Base-by-base conservation (phyloP, 2,113 vertebrate genomes). In the Clarias batrachus region DNA sequence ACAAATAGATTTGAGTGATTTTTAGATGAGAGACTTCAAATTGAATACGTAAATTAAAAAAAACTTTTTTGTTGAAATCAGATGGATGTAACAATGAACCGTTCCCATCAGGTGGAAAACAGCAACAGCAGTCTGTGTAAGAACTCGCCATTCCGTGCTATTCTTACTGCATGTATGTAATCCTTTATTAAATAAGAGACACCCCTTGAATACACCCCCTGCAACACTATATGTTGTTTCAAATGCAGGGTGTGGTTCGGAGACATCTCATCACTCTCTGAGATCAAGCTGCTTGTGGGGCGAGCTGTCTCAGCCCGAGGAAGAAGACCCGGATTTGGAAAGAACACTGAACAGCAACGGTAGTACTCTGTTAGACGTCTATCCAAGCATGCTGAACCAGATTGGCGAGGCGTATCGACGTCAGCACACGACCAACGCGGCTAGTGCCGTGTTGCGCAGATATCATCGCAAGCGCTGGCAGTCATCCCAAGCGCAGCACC, bases 371-470 rank as follows among this genome's bases (percentile, higher is more conserved):
- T 71, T 89, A 63, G 93, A 94, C 16, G 86, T 94, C 62, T 96
- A 95, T 90, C 93, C 95, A 30, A 86, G 87, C 88, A 94, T 93
- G 92, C 88, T 95, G 30, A 89, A 87, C 79, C 92, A 92, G 65
- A 90, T 96, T 1, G 89, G 73, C 2, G 56, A 81, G 25, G 93
- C 91, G 0, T 92, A 86, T 78, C 87, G 76, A 1, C 89, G 92
- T 23, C 91, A 92, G 77, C 83, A 90, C 0, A 81, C 93, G 56
- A 91, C 87, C 0, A 57, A 90, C 0, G 91, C 85, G 0, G 94
- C 93, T 0, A 87, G 78, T 52, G 91, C 90, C 0, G 93, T 96
- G 83, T 80, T 92, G 86, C 91, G 90, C 82, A 92, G 90, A 86
- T 95, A 96, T 84, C 92, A 83, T 74, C 91, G 85, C 3, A 91